Evolutionary conservation across 2,797 vertebrate genomes (phyloP).

Genomic region (Coregonus sp.): DNA sequence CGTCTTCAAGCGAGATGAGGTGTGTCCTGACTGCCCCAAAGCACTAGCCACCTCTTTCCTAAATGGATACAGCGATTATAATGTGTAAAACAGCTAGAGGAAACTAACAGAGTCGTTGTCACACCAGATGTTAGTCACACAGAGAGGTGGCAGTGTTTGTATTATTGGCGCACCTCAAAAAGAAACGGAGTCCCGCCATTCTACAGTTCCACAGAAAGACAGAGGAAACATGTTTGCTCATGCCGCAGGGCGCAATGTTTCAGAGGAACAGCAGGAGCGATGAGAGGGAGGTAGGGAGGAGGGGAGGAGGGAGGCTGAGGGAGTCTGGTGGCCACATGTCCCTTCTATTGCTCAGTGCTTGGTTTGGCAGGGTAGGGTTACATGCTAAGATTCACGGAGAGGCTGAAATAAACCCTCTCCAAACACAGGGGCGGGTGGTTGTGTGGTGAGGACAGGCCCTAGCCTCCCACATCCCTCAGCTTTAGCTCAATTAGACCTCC

Average conservation of each 20-base stretch:
- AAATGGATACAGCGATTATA: constrained; percentile 55
- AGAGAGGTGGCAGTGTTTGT: constrained; percentile 34
- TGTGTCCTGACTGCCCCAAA: constrained; percentile 38
- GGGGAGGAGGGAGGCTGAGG: constrained; percentile 49
- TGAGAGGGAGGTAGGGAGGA: constrained; percentile 12
- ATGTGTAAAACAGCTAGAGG: constrained; percentile 64
- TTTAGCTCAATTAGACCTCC: not conserved
- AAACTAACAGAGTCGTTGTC: constrained; percentile 63
- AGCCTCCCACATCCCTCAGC: constrained; percentile 24
- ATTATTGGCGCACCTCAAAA: constrained; percentile 40
- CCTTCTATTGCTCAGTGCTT: constrained; percentile 53
- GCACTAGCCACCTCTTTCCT: constrained; percentile 49
- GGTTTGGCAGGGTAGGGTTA: constrained; percentile 65
- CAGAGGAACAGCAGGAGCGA: constrained; percentile 68
- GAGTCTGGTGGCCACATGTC: constrained; percentile 83
- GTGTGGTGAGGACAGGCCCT: constrained; percentile 57
- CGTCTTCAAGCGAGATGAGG: constrained; percentile 62
- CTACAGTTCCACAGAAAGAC: constrained; percentile 62
- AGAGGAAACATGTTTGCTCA: constrained; percentile 73
- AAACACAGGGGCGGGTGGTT: constrained; percentile 62
- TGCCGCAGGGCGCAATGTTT: constrained; percentile 68
- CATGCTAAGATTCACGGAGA: constrained; percentile 67
- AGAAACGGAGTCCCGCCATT: constrained; percentile 55
- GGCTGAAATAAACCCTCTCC: constrained; percentile 69
- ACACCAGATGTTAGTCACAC: constrained; percentile 53